Percentiles rank a stretch among this genome's conserved stretches.
Evolutionary conservation across 2,797 vertebrate genomes (phyloP).

Genomic region (Acrocephalus scirpaceus): DNA sequence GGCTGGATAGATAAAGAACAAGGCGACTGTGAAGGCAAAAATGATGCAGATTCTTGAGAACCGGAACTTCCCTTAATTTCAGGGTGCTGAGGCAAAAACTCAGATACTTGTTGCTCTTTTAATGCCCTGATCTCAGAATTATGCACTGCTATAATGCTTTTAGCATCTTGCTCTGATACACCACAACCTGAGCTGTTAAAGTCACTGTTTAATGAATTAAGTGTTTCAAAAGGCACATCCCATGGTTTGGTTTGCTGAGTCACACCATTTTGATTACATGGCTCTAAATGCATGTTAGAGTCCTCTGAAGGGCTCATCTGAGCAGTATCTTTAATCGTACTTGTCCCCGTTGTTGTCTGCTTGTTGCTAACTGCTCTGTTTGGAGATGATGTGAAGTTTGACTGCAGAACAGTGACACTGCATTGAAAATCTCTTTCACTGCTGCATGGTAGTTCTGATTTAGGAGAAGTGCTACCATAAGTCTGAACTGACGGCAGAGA

Average conservation of each 20-base stretch:
- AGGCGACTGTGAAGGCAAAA: constrained; percentile 66
- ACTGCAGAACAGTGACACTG: constrained; percentile 50
- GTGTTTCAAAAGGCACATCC: constrained; percentile 72
- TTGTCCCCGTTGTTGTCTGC: constrained; percentile 57
- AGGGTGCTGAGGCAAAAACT: constrained; percentile 60
- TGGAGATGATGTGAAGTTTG: constrained; percentile 58
- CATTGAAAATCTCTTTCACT: constrained; percentile 73
- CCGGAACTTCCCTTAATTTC: constrained; percentile 56
- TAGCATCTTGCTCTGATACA: constrained; percentile 64
- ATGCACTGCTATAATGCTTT: not conserved
- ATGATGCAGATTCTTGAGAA: constrained; percentile 57
- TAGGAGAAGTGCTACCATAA: constrained; percentile 70
- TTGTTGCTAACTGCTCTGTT: constrained; percentile 63
- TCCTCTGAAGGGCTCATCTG: constrained; percentile 56
- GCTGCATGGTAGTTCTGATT: constrained; percentile 62
- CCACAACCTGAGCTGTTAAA: constrained; percentile 55
- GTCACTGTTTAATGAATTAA: constrained; percentile 64
- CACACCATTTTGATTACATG: constrained; percentile 54
- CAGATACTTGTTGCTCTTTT: constrained; percentile 69
- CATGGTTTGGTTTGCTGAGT: constrained; percentile 70
- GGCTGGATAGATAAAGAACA: constrained; percentile 62
- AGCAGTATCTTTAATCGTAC: constrained; percentile 66
- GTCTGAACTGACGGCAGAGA: constrained; percentile 40
- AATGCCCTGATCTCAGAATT: constrained; percentile 68
- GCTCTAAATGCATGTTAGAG: constrained; percentile 45